A percentile compares a stretch with the other conserved stretches of the same genome.
Evolutionary conservation across 2,888 invertebrate genomes (phyloP).

Genomic region (Blastobasis adustella): DNA sequence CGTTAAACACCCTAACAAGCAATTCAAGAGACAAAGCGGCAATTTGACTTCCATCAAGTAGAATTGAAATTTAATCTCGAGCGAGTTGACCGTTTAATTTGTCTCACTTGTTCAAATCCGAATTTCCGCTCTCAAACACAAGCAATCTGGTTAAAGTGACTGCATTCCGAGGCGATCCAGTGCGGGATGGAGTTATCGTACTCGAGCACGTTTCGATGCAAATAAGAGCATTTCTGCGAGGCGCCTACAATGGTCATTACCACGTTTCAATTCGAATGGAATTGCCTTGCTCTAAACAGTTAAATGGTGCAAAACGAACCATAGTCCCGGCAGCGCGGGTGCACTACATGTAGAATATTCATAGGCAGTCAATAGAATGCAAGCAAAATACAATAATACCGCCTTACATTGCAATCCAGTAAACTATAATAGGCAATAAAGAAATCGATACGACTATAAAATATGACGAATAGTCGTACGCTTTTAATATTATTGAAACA

Average conservation of each 20-base stretch:
- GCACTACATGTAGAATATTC: constrained; percentile 47
- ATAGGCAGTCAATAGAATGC: constrained; percentile 43
- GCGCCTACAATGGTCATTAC: constrained; percentile 61
- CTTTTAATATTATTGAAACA: constrained; percentile 26
- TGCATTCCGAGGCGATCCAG: constrained; percentile 34
- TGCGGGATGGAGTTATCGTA: constrained; percentile 38
- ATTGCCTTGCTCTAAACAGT: constrained; percentile 51
- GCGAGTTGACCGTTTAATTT: constrained; percentile 25
- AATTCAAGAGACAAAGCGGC: constrained; percentile 30
- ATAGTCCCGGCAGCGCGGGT: constrained; percentile 23
- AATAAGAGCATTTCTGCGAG: constrained; percentile 59
- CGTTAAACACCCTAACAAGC: constrained; percentile 27
- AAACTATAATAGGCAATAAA: constrained; percentile 19
- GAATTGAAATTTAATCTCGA: constrained; percentile 22
- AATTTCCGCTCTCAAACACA: constrained; percentile 21
- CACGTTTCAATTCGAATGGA: constrained; percentile 54
- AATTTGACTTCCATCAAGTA: constrained; percentile 27
- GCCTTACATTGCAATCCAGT: constrained; percentile 17
- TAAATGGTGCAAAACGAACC: constrained; percentile 58
- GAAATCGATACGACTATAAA: constrained; percentile 26
- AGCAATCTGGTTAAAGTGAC: constrained; percentile 30
- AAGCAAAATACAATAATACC: constrained; percentile 29
- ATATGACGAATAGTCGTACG: constrained; percentile 20
- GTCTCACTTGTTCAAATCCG: constrained; percentile 17
- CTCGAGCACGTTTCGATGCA: constrained; percentile 56